Conservation (phyloP, 2,113 vertebrate genomes). For the Chlorodrepanis virens region DNA sequence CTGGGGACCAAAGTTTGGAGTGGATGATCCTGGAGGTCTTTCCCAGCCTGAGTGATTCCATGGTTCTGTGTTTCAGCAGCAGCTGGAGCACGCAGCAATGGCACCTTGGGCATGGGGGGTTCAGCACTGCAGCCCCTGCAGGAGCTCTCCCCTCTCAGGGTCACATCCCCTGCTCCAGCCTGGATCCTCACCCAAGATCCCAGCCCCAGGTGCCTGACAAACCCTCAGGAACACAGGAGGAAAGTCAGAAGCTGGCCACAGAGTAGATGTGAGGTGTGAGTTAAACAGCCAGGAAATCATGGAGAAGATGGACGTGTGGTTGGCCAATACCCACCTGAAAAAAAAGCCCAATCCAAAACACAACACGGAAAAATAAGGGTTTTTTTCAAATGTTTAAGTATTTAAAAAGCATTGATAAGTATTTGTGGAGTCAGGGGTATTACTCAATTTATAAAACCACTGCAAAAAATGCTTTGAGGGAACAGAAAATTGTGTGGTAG, state of each 20-base stretch:
- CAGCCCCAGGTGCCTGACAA: accelerated
- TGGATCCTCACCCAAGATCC: neutral
- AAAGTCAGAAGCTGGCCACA: neutral
- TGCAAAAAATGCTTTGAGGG: neutral
- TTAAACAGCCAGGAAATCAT: neutral
- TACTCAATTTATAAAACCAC: neutral
- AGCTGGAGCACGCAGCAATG: neutral
- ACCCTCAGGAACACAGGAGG: neutral
- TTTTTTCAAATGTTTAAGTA: neutral
- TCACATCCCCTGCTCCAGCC: neutral
- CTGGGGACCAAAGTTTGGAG: neutral
- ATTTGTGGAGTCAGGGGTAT: neutral
- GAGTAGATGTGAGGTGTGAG: neutral
- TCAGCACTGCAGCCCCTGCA: neutral
- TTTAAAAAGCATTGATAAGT: neutral
- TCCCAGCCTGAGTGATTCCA: neutral
- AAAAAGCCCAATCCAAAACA: neutral
- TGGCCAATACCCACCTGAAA: neutral
- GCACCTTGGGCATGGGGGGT: accelerated
- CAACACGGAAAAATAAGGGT: neutral
- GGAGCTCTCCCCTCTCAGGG: neutral
- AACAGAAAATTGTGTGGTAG: neutral
- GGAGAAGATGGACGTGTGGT: neutral
- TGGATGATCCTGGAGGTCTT: accelerated
- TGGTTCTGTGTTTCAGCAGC: neutral